Conservation (phyloP, 2,888 invertebrate genomes). For the Drosophila putrida region DNA sequence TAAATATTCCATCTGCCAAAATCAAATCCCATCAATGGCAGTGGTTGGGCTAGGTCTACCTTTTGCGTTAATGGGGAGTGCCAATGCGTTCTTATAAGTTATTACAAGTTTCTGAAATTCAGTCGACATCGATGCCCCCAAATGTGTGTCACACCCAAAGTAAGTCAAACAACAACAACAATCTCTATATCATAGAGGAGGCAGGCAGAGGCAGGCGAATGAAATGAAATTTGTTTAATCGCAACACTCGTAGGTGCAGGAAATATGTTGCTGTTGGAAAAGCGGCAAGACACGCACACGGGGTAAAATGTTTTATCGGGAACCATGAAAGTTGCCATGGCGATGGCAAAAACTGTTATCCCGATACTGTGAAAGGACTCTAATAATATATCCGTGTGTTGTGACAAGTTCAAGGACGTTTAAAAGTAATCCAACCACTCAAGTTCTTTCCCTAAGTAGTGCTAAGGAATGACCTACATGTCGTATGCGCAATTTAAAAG, state of each 20-base stretch:
- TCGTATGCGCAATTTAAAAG: slow-evolving; percentile 41
- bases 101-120: slow-evolving; percentile 40
- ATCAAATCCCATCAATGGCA: slow-evolving; percentile 41
- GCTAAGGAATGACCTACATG: slow-evolving; percentile 53
- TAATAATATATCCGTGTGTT: slow-evolving; percentile 27
- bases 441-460: not conserved
- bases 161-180: slow-evolving; percentile 19
- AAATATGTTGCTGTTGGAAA: slow-evolving; percentile 20
- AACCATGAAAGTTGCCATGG: slow-evolving; percentile 61
- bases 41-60: slow-evolving; percentile 56
- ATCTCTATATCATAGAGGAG: slow-evolving; percentile 1
- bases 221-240: slow-evolving; percentile 34
- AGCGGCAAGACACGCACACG: slow-evolving; percentile 58
- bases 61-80: slow-evolving; percentile 38
- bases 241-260: slow-evolving; percentile 33
- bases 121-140: slow-evolving; percentile 43
- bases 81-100: slow-evolving; percentile 37
- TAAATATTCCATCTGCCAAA: slow-evolving; percentile 27
- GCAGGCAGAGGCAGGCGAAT: slow-evolving; percentile 9
- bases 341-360: slow-evolving; percentile 68
- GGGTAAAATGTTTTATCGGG: slow-evolving; percentile 40
- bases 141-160: slow-evolving; percentile 75
- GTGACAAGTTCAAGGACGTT: slow-evolving; percentile 82
- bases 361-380: slow-evolving; percentile 56
- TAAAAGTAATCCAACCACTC: slow-evolving; percentile 21